Conservation (phyloP, 2,888 invertebrate genomes). For the Caenorhabditis japonica region DNA sequence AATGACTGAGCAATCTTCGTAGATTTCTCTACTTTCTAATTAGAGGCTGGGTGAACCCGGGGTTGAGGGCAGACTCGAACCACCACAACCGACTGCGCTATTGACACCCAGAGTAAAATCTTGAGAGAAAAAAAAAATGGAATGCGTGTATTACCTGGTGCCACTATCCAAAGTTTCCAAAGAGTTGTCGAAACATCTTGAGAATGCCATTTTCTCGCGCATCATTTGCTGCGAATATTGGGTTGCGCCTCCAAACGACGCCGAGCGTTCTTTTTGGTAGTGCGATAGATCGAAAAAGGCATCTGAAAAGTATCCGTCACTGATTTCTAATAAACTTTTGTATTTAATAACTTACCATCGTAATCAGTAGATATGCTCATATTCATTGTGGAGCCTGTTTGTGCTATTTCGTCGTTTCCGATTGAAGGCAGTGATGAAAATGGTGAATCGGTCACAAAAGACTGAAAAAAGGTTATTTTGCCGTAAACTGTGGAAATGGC, state of each 20-base stretch:
- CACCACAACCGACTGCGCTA: slow-evolving; percentile 1
- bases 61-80: not conserved
- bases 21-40: too few relatives aligned
- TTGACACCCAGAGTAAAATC: too few relatives aligned
- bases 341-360: slow-evolving; percentile 17
- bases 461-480: too few relatives aligned
- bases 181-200: slow-evolving; percentile 26
- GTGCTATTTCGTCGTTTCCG: slow-evolving; percentile 7
- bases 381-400: slow-evolving; percentile 25
- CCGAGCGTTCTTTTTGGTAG: slow-evolving; percentile 26
- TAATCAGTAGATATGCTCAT: slow-evolving; percentile 26
- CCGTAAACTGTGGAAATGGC: too few relatives aligned
- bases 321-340: not conserved
- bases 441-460: slow-evolving; percentile 1
- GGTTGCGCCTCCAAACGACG: slow-evolving; percentile 42
- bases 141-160: slow-evolving; percentile 18
- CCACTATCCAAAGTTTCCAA: slow-evolving; percentile 45
- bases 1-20: too few relatives aligned
- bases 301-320: slow-evolving; percentile 12
- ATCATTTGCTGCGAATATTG: slow-evolving; percentile 38
- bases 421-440: slow-evolving; percentile 29
- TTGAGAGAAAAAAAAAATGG: not conserved
- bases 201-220: slow-evolving; percentile 8
- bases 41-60: too few relatives aligned
- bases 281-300: slow-evolving; percentile 28